Conservation (phyloP, 2,113 vertebrate genomes). For the Equus przewalskii region DNA sequence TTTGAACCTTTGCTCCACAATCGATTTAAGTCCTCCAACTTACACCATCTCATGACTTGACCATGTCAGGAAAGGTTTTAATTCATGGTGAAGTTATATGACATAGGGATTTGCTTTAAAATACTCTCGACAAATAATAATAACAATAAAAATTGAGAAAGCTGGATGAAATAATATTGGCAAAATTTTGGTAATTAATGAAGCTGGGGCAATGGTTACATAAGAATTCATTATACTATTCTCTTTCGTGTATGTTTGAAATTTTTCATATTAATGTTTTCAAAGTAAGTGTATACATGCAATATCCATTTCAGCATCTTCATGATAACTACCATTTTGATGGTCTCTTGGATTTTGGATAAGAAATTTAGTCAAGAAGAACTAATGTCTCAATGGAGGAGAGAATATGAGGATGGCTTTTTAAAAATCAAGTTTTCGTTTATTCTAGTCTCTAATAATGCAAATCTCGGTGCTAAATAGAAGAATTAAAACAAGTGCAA, state of each 20-base stretch:
- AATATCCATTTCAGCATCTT: background rate
- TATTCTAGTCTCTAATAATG: background rate
- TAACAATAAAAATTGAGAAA: background rate
- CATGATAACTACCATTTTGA: constrained; percentile 1
- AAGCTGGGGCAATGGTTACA: background rate
- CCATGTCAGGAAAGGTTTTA: background rate
- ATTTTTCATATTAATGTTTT: background rate
- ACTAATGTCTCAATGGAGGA: background rate
- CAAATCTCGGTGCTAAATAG: background rate
- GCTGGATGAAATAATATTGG: background rate
- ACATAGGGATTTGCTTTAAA: background rate
- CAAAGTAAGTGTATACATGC: background rate
- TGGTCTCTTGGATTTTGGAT: background rate
- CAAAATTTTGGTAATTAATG: background rate
- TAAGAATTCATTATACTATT: background rate
- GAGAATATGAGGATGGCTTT: background rate
- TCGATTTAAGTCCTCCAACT: background rate
- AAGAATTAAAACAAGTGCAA: constrained; percentile 22
- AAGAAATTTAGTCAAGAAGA: constrained; percentile 17
- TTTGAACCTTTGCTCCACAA: constrained; percentile 22
- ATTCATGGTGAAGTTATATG: background rate
- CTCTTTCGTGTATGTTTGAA: background rate
- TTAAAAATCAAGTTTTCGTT: background rate
- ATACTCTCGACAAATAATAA: constrained; percentile 9
- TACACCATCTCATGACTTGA: background rate